Conservation (phyloP, 1,140 invertebrate genomes). For the Drosophila nasuta region DNA sequence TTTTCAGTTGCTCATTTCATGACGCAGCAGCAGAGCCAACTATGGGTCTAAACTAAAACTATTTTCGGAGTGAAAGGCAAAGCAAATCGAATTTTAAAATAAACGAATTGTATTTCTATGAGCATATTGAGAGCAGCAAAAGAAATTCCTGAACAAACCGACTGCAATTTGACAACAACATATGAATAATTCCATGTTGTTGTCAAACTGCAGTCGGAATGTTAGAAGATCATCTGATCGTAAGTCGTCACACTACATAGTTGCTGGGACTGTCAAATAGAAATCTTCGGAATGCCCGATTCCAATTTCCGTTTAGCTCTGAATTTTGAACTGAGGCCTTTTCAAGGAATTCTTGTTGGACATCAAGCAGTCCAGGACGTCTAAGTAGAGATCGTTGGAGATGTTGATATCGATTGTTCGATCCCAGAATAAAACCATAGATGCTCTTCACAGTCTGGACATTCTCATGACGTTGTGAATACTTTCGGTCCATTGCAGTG, state of each 20-base stretch:
- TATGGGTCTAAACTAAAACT: not conserved
- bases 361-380: not conserved
- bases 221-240: not conserved
- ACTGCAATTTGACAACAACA: constrained; percentile 21
- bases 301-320: not conserved
- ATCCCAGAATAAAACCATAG: not conserved
- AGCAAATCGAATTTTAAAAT: not conserved
- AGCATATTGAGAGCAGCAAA: not conserved
- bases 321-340: not conserved
- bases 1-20: not conserved
- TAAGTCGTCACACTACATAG: not conserved
- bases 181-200: not conserved
- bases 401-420: too few species aligned
- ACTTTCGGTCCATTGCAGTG: constrained; percentile 6
- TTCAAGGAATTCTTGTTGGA: not conserved
- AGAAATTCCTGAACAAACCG: not conserved
- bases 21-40: not conserved
- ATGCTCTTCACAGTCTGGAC: constrained; percentile 4
- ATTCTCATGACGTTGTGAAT: not conserved
- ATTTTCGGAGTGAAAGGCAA: not conserved
- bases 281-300: not conserved
- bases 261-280: not conserved
- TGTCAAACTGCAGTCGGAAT: constrained; percentile 1
- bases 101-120: not conserved
- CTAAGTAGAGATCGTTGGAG: not conserved